Evolutionary conservation across 2,797 vertebrate genomes (phyloP).

Genomic region (Brachyalestes nurse): DNA sequence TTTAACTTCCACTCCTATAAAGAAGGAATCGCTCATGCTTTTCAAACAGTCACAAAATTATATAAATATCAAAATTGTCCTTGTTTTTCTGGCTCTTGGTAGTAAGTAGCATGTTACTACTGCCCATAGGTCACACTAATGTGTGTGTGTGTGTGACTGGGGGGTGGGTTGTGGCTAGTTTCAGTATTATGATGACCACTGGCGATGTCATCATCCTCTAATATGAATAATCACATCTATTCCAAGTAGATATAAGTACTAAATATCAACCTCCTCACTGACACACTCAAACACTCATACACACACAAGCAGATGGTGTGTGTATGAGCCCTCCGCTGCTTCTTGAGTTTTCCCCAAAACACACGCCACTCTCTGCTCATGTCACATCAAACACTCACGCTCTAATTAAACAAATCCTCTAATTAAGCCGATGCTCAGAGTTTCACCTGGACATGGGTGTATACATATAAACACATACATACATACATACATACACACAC

Average conservation of each 20-base stretch:
- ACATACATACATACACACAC: no score
- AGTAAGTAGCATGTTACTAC: no score
- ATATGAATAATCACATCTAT: neutral
- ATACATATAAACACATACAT: no score
- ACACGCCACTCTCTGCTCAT: slow-evolving; percentile 56
- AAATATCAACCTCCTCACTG: neutral
- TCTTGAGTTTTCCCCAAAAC: neutral
- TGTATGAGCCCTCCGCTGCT: neutral
- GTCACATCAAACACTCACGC: slow-evolving; percentile 66
- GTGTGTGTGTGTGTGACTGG: no score
- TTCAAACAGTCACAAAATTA: no score
- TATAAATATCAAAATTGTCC: no score
- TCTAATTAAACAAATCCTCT: slow-evolving; percentile 64
- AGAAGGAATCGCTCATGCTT: no score
- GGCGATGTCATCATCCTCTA: no score
- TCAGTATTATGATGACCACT: neutral
- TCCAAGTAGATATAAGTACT: neutral
- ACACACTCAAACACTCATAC: neutral
- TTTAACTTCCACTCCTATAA: no score
- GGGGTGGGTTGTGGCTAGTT: no score
- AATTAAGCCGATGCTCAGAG: slow-evolving; percentile 62
- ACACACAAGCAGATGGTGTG: slow-evolving; percentile 18
- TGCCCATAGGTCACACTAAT: no score
- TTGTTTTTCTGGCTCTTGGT: no score
- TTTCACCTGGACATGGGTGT: slow-evolving; percentile 56